These are phyloP conservation scores for Tiliacea citrago DNA, from an alignment of 2,888 invertebrate species.

Conservation along the genomic window DNA sequence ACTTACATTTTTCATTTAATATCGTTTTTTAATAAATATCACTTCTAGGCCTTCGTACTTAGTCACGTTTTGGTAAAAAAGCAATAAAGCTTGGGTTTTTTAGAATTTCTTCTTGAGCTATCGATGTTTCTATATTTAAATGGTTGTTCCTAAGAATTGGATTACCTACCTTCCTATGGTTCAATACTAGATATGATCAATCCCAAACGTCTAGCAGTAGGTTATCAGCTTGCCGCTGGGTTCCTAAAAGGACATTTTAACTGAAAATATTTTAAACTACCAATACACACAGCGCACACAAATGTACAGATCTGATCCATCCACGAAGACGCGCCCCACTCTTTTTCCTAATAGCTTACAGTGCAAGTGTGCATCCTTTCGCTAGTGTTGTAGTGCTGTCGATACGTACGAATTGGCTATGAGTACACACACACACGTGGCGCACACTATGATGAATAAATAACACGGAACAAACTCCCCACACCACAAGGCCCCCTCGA, in stretches of 20 bases:
- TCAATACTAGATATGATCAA: not conserved
- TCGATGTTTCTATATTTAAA: not conserved
- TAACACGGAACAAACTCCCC: too few relatives aligned
- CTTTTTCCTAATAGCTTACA: too few relatives aligned
- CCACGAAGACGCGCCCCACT: too few relatives aligned
- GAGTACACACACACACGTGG: too few relatives aligned
- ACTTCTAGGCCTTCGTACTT: not conserved
- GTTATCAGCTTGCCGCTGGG: not conserved
- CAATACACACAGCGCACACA: not conserved
- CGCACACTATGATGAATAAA: too few relatives aligned
- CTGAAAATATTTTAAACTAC: too few relatives aligned
- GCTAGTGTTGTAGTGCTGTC: too few relatives aligned
- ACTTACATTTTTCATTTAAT: not conserved
- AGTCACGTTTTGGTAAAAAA: slow-evolving; percentile 6
- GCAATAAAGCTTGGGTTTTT: not conserved
- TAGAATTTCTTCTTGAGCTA: not conserved
- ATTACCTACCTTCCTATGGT: not conserved
- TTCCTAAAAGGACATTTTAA: not conserved
- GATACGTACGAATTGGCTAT: too few relatives aligned
- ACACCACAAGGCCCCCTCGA: too few relatives aligned
- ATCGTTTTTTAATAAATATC: slow-evolving; percentile 4
- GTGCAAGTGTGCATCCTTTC: too few relatives aligned
- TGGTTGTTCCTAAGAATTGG: not conserved
- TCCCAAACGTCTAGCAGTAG: not conserved
- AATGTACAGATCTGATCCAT: not conserved